Base-by-base conservation (phyloP, 2,797 vertebrate genomes). In the Pagetopsis macropterus region DNA sequence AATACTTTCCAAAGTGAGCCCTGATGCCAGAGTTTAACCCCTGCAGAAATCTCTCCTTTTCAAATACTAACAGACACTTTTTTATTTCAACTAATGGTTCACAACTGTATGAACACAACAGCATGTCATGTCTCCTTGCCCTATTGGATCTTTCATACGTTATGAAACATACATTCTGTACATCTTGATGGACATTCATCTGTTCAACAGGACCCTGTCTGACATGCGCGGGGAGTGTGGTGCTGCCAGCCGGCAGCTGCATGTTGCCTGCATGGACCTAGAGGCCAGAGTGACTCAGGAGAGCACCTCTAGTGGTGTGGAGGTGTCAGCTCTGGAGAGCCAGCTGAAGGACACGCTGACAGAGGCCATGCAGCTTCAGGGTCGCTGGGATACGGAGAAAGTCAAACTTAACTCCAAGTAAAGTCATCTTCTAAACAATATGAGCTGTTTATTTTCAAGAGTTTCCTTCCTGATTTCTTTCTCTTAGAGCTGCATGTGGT, bases 401-500 rank as follows among this genome's bases (percentile, higher is more conserved):
- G 92, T 92, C 0, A 90, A 88, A 6, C 94, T 97, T 19, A 95
- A 93, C 83, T 94, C 95, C 78, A 96, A 96, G 96, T 97, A 49
- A 70, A 67, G 54, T 54, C n/a, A 19, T 66, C 16, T 74, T 16
- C 41, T 48, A 14, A 45, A 15, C 16, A 5, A 46, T 37, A 37
- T 9, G 33, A 13, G n/a, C 4, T 21, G 16, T 27, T 1, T n/a
- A 2, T 52, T 41, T 48, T 16, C 4, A 55, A 40, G 33, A 62
- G 5, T n/a, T 50, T 12, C 1, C 44, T 14, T 62, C 6, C n/a
- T 62, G 33, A 58, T 5, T n/a, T 50, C 1, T 12, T 1, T 40
- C 9, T 62, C 6, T 15, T 62, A 11, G 40, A 49, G 5, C 40
- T 45, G 21, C 21, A 21, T 61, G 57, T n/a, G 0, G 3, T 58